Conservation (phyloP, 2,888 invertebrate genomes). For the Arrhopalites spinosus region DNA sequence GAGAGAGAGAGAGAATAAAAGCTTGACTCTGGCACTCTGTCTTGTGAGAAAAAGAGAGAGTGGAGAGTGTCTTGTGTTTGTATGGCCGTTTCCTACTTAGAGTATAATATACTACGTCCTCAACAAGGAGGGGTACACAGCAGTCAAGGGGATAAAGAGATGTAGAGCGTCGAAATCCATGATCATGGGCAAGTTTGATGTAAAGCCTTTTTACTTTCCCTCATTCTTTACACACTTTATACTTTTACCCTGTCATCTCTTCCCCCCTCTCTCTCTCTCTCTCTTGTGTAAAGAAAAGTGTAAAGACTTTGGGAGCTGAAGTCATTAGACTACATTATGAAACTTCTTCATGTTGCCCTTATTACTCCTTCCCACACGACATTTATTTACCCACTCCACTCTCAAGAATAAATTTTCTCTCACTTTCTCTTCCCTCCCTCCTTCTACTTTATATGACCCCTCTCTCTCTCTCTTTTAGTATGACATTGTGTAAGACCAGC, state of each 20-base stretch:
- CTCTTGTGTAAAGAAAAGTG: neutral
- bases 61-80: neutral
- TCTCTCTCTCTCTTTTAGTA: no score
- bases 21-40: conserved; percentile 7
- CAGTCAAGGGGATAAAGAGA: neutral
- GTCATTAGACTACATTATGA: conserved; percentile 18
- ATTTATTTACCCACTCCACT: conserved; percentile 13
- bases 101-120: neutral
- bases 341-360: conserved; percentile 15
- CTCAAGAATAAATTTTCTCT: conserved; percentile 7
- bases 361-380: conserved; percentile 7
- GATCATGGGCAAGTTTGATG: conserved; percentile 5
- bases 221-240: neutral
- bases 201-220: neutral
- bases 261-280: neutral
- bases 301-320: conserved; percentile 8
- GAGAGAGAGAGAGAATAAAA: neutral
- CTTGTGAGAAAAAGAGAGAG: neutral
- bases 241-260: neutral
- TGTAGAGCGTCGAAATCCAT: neutral
- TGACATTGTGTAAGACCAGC: no score
- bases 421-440: neutral
- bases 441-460: neutral
- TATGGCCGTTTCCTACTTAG: neutral
- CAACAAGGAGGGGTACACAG: neutral